These are phyloP conservation scores for Pseudoatta argentina DNA, from an alignment of 1,140 invertebrate genomes.

Conservation along the genomic window DNA sequence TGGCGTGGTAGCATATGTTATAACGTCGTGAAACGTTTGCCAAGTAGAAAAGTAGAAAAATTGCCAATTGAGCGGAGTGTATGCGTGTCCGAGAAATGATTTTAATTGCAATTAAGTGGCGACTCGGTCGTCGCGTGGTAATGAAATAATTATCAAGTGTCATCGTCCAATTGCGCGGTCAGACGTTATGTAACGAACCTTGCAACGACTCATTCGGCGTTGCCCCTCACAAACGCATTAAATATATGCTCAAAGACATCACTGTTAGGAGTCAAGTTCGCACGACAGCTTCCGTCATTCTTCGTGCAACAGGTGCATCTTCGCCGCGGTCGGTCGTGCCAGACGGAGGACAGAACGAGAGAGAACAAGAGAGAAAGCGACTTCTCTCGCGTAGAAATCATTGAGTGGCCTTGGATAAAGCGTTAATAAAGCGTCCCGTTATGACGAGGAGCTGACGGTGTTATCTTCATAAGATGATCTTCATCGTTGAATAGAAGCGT, in stretches of 20 bases:
- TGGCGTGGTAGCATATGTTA: neutral
- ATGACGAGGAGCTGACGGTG: neutral
- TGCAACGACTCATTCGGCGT: slow-evolving; percentile 21
- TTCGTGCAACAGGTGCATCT: slow-evolving; percentile 61
- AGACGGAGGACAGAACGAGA: neutral
- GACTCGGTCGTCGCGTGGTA: slow-evolving; percentile 75
- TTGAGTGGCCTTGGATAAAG: slow-evolving; percentile 11
- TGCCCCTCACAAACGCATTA: slow-evolving; percentile 32
- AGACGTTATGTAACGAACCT: slow-evolving; percentile 69
- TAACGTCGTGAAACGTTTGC: slow-evolving; percentile 34
- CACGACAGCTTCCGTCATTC: slow-evolving; percentile 43
- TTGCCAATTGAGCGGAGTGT: slow-evolving; percentile 18
- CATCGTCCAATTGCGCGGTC: slow-evolving; percentile 52
- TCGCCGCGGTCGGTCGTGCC: neutral
- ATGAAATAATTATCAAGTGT: slow-evolving; percentile 81
- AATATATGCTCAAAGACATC: slow-evolving; percentile 40
- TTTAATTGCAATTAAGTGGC: slow-evolving; percentile 79
- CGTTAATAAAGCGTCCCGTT: slow-evolving; percentile 38
- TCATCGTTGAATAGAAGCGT: neutral
- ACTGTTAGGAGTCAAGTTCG: slow-evolving; percentile 57
- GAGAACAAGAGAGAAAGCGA: neutral
- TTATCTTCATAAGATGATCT: slow-evolving; percentile 23
- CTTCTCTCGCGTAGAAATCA: slow-evolving; percentile 3
- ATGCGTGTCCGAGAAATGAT: slow-evolving; percentile 14
- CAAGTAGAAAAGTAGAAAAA: neutral